phyloP scores from a whole-genome alignment of 2,797 vertebrate species.

The Paedocypris micromegethes region DNA sequence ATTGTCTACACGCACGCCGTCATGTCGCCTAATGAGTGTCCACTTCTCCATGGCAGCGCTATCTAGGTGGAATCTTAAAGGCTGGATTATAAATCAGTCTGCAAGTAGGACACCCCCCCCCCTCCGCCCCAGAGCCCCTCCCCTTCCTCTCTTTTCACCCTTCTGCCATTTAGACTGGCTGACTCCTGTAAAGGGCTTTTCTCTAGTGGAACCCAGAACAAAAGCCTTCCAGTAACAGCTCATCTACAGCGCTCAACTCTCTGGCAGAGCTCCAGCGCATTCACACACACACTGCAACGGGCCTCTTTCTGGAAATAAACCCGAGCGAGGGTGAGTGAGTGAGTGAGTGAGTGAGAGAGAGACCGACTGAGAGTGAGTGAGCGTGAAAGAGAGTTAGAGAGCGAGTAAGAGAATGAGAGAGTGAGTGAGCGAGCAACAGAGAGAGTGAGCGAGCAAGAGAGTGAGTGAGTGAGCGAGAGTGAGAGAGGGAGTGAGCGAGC shows the following conservation, averaged over 20 bases:
- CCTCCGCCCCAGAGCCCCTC: background rate
- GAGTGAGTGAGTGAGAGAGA: too few relatives aligned
- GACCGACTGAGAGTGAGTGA: too few relatives aligned
- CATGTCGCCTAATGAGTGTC: too few relatives aligned
- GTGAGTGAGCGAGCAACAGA: too few relatives aligned
- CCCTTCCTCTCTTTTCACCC: conserved; percentile 12
- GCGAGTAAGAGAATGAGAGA: too few relatives aligned
- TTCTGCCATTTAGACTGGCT: conserved; percentile 32
- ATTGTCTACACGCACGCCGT: too few relatives aligned
- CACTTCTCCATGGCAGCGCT: conserved; percentile 13
- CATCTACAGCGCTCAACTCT: conserved; percentile 32
- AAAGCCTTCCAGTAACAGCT: conserved; percentile 54
- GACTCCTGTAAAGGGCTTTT: conserved; percentile 59
- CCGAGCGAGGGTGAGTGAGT: background rate
- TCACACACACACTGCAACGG: conserved; percentile 23
- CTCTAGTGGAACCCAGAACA: conserved; percentile 62
- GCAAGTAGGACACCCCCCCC: conserved; percentile 10
- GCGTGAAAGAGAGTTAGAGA: too few relatives aligned
- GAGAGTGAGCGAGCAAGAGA: too few relatives aligned
- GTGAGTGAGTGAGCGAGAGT: too few relatives aligned
- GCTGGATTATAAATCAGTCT: conserved; percentile 9
- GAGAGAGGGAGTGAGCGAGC: too few relatives aligned
- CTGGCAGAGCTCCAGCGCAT: conserved; percentile 32
- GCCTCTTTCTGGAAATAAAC: conserved; percentile 36
- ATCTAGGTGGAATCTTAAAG: conserved; percentile 18